Evolutionary conservation across 1,140 invertebrate species (phyloP).

Genomic region (Heliothis subflexa): DNA sequence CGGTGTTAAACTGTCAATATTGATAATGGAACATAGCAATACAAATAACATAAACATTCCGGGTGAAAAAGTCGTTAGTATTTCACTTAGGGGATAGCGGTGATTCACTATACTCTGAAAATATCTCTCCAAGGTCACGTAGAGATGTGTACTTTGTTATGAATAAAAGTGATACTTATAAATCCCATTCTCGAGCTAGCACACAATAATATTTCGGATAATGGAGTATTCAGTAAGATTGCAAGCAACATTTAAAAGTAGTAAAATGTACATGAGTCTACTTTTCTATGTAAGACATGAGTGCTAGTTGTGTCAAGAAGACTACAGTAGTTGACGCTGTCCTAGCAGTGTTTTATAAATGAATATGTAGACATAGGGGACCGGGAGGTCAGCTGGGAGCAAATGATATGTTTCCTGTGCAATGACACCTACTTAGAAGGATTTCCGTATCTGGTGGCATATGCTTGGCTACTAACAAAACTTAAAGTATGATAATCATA

Average conservation of each 20-base stretch:
- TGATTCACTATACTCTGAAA: conserved; percentile 31
- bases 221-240: too few relatives aligned
- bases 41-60: conserved; percentile 10
- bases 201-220: too few relatives aligned
- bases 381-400: conserved; percentile 14
- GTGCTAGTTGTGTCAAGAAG: background rate
- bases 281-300: too few relatives aligned
- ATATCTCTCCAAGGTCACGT: conserved; percentile 20
- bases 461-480: too few relatives aligned
- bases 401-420: conserved; percentile 20
- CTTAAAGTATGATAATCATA: too few relatives aligned
- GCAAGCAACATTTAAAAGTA: too few relatives aligned
- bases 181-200: background rate
- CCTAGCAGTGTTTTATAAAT: background rate
- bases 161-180: conserved; percentile 10
- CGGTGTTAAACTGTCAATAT: too few relatives aligned
- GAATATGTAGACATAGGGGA: background rate
- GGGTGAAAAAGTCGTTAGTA: conserved; percentile 13
- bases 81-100: conserved; percentile 15
- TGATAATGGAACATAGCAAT: background rate
- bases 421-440: background rate
- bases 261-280: too few relatives aligned
- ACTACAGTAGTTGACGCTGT: too few relatives aligned
- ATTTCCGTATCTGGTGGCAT: background rate
- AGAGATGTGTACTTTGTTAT: conserved; percentile 13